Evolutionary conservation across 1,140 invertebrate species (phyloP).

Genomic region (Philaenus spumarius): DNA sequence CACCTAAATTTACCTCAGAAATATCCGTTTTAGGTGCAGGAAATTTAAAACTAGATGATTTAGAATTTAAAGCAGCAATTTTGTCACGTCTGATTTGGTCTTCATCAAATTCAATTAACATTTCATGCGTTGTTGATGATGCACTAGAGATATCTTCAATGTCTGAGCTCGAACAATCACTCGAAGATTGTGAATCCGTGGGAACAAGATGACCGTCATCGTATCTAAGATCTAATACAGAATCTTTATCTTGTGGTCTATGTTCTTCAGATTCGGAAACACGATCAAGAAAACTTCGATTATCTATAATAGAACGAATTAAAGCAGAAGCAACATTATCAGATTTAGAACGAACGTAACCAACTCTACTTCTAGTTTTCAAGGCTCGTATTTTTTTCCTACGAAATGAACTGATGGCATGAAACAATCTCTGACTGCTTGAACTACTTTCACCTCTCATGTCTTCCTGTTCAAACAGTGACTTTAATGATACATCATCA

Average conservation of each 20-base stretch:
- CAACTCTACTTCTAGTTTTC: not conserved
- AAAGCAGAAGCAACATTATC: conserved; percentile 1
- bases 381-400: conserved; percentile 43
- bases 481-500: conserved; percentile 39
- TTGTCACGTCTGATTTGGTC: too few species aligned
- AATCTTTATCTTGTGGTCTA: not conserved
- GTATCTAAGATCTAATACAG: conserved; percentile 11
- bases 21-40: too few species aligned
- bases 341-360: conserved; percentile 1
- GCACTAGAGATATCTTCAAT: conserved; percentile 13
- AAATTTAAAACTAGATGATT: too few species aligned
- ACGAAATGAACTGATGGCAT: conserved; percentile 31
- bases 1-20: too few species aligned
- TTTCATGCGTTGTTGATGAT: not conserved
- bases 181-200: conserved; percentile 22
- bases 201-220: conserved; percentile 23
- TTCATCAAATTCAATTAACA: too few species aligned
- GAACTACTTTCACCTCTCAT: conserved; percentile 40
- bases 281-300: conserved; percentile 1
- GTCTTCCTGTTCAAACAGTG: conserved; percentile 48
- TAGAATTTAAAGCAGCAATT: too few species aligned
- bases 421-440: conserved; percentile 6
- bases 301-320: conserved; percentile 22
- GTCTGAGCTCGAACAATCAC: conserved; percentile 21
- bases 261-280: conserved; percentile 16